These are phyloP conservation scores for Cryptocheilus praepositus DNA, from an alignment of 2,888 invertebrate species.

Conservation along the genomic window DNA sequence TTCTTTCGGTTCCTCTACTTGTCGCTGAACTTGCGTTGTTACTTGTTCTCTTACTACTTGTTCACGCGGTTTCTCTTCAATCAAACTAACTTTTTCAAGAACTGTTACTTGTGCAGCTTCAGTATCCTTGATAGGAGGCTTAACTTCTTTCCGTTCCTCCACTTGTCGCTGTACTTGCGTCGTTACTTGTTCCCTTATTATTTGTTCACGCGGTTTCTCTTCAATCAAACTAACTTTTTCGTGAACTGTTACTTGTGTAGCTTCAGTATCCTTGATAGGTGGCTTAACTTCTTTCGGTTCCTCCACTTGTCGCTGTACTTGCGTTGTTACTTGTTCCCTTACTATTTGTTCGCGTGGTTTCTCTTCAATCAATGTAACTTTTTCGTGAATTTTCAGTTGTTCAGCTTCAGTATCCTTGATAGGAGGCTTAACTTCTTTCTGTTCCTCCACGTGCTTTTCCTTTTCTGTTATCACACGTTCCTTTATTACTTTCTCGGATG, in stretches of 20 bases:
- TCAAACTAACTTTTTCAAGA: too few species aligned
- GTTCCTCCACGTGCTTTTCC: too few species aligned
- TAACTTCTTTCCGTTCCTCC: conserved; percentile 15
- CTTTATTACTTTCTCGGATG: conserved; percentile 7
- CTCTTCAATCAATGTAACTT: conserved; percentile 10
- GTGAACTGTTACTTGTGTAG: not conserved
- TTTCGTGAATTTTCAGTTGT: too few species aligned
- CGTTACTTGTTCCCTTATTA: not conserved
- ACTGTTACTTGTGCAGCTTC: not conserved
- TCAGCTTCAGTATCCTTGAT: too few species aligned
- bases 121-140: not conserved
- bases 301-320: too few species aligned
- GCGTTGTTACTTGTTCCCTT: not conserved
- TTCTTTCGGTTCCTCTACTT: conserved; percentile 20
- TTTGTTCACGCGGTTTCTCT: not conserved
- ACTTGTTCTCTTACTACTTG: not conserved
- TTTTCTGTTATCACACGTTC: not conserved
- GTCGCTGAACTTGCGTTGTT: not conserved
- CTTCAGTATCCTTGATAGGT: too few species aligned
- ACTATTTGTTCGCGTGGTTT: conserved; percentile 9
- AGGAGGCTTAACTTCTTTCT: too few species aligned
- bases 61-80: not conserved
- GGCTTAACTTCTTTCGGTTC: too few species aligned
- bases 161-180: conserved; percentile 4
- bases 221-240: too few species aligned